A percentile compares a stretch with the other conserved stretches of the same genome.
Evolutionary conservation across 2,797 vertebrate species (phyloP).

Genomic region (Bovichtus variegatus): DNA sequence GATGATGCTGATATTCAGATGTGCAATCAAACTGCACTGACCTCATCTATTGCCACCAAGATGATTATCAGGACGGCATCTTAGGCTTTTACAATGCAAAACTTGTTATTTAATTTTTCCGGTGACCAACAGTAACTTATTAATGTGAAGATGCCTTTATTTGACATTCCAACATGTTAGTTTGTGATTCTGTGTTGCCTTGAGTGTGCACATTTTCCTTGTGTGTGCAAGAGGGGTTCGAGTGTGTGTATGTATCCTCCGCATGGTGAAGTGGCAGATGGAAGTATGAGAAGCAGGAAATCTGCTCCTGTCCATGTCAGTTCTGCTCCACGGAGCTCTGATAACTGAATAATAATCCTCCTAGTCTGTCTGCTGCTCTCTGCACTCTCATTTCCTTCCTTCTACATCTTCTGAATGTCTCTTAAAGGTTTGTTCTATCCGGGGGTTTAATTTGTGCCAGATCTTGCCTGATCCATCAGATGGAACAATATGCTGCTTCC

Average conservation of each 20-base stretch:
- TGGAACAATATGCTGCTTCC: conserved; percentile 29
- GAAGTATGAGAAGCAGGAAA: conserved; percentile 87
- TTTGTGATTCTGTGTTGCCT: conserved; percentile 18
- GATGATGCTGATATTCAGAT: conserved; percentile 50
- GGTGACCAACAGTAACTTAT: conserved; percentile 2
- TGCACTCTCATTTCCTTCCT: conserved; percentile 37
- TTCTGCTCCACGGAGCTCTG: conserved; percentile 86
- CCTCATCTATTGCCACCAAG: conserved; percentile 26
- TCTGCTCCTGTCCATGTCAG: conserved; percentile 88
- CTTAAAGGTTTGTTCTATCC: conserved; percentile 54
- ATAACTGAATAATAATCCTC: conserved; percentile 89
- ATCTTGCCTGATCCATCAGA: conserved; percentile 32
- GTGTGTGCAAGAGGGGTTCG: conserved; percentile 26
- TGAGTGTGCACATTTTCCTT: conserved; percentile 30
- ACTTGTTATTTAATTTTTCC: conserved; percentile 8
- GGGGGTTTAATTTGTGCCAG: conserved; percentile 60
- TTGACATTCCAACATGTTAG: conserved; percentile 36
- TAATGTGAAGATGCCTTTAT: not conserved
- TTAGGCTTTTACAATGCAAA: conserved; percentile 24
- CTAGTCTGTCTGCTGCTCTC: conserved; percentile 70
- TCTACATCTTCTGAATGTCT: conserved; percentile 59
- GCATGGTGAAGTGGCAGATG: conserved; percentile 85
- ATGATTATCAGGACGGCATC: conserved; percentile 15
- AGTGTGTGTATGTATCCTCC: conserved; percentile 66
- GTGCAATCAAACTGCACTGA: conserved; percentile 39